Percentiles rank a stretch among this genome's conserved stretches.
These are phyloP conservation scores for Climacteris rufus DNA, from an alignment of 2,113 vertebrate species.

Conservation along the genomic window DNA sequence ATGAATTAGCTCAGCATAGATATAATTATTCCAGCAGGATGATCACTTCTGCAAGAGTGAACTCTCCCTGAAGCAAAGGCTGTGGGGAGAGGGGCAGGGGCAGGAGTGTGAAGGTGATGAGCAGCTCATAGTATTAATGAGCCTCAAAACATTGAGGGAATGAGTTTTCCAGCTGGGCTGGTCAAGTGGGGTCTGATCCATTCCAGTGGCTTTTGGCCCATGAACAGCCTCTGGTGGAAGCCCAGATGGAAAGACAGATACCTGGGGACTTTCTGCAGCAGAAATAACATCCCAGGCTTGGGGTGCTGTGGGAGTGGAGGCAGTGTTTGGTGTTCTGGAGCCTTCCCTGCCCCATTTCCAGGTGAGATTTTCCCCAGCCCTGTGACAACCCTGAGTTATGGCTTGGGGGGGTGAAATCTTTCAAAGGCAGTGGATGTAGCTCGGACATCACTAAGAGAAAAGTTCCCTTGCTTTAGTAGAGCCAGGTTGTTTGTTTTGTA, in stretches of 20 bases:
- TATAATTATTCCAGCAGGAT: background rate
- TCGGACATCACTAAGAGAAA: background rate
- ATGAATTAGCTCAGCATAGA: background rate
- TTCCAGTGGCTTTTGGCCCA: background rate
- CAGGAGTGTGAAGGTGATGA: background rate
- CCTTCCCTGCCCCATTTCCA: background rate
- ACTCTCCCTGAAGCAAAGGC: background rate
- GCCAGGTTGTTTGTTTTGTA: background rate
- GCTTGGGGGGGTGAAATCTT: background rate
- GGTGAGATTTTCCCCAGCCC: background rate
- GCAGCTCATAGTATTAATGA: background rate
- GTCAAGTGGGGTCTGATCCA: background rate
- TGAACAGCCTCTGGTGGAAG: background rate
- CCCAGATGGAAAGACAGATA: background rate
- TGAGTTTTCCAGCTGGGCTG: background rate
- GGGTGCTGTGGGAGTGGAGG: background rate
- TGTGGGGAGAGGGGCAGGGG: background rate
- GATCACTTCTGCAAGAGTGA: background rate
- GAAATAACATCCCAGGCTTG: background rate
- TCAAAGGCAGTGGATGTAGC: background rate
- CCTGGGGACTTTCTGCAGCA: background rate
- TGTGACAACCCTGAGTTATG: background rate
- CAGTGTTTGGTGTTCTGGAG: fast-evolving
- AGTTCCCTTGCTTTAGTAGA: background rate
- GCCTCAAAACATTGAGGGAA: background rate